Conservation (phyloP, 2,113 vertebrate genomes). For the Pseudorhombus dupliciocellatus region DNA sequence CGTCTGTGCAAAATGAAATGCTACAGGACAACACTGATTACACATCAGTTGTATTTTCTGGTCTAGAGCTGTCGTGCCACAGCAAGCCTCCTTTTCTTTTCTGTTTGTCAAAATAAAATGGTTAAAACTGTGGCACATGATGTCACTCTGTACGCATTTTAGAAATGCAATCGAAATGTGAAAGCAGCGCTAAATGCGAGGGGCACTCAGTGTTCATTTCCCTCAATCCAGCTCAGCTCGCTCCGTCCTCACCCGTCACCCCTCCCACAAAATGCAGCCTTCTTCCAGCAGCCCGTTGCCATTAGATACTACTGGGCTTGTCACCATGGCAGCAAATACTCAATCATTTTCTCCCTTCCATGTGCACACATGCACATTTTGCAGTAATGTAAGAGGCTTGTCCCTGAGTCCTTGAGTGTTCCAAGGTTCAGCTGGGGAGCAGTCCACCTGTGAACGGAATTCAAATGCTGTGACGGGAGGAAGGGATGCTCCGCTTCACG, state of each 20-base stretch:
- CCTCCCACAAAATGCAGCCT: constrained; percentile 53
- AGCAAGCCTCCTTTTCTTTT: background rate
- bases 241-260: background rate
- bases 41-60: background rate
- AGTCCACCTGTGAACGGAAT: constrained; percentile 63
- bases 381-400: constrained; percentile 48
- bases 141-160: background rate
- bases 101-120: constrained; percentile 6
- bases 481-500: background rate
- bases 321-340: constrained; percentile 83
- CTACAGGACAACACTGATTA: background rate
- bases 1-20: constrained; percentile 6
- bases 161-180: constrained; percentile 8
- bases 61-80: background rate
- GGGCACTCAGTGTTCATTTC: constrained; percentile 24
- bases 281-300: constrained; percentile 76
- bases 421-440: constrained; percentile 51
- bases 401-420: constrained; percentile 55
- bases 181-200: constrained; percentile 26
- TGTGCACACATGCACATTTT: constrained; percentile 33
- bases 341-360: constrained; percentile 69
- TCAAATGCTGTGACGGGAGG: constrained; percentile 31
- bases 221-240: constrained; percentile 26
- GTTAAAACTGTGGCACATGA: background rate
- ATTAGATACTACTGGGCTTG: constrained; percentile 81